phyloP scores from a whole-genome alignment of 2,797 vertebrate genomes.

The Eulemur rubriventer region DNA sequence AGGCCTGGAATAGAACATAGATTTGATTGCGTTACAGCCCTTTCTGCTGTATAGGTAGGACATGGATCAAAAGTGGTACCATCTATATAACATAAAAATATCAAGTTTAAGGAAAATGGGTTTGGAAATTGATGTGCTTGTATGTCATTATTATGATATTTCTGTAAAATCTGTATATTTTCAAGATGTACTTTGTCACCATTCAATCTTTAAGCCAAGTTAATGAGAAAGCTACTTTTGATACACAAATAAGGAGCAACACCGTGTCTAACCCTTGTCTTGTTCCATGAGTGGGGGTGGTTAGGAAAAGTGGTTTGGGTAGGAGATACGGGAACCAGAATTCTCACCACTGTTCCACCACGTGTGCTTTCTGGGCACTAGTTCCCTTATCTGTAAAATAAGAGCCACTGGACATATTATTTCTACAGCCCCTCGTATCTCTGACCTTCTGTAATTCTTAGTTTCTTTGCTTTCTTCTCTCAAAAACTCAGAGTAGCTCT shows the following conservation, averaged over 20 bases:
- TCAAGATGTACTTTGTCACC: neutral
- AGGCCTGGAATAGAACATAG: neutral
- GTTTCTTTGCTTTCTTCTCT: neutral
- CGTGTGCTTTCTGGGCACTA: neutral
- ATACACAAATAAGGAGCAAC: neutral
- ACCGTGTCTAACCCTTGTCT: neutral
- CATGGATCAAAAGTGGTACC: neutral
- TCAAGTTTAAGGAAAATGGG: neutral
- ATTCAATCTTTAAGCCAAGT: neutral
- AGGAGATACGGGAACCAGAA: neutral
- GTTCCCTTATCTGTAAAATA: neutral
- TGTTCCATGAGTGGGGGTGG: neutral
- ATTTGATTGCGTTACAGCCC: neutral
- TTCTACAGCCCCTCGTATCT: neutral
- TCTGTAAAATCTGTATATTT: constrained; percentile 20
- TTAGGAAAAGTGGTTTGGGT: neutral
- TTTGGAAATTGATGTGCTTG: neutral
- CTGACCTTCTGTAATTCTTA: neutral
- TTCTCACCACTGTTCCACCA: neutral
- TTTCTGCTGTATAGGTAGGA: neutral
- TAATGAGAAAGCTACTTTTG: neutral
- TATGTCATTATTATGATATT: neutral
- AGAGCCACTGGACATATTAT: neutral
- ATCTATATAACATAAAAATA: neutral
- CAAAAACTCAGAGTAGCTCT: constrained; percentile 21